Conservation (phyloP, 2,888 invertebrate species). For the Macropis europaea region DNA sequence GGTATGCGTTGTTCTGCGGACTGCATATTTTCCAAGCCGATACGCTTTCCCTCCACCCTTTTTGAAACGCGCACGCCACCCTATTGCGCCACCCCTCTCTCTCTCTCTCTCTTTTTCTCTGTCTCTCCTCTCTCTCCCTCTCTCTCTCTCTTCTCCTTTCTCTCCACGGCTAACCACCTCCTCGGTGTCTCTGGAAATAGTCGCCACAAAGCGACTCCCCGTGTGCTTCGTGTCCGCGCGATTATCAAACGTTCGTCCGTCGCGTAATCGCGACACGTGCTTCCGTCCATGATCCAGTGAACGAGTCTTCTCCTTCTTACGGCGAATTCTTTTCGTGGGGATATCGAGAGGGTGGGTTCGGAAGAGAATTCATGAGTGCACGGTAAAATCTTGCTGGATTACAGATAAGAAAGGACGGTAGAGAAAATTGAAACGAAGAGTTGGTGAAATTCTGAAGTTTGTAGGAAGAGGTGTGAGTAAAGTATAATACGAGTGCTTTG, state of each 20-base stretch:
- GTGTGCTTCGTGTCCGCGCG: conserved; percentile 44
- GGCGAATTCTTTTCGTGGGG: no score
- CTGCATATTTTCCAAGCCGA: conserved; percentile 62
- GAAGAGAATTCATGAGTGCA: no score
- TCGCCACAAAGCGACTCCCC: conserved; percentile 55
- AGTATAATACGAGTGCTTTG: no score
- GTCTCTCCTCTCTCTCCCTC: background rate
- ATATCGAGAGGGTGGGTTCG: no score
- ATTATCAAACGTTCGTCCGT: conserved; percentile 35
- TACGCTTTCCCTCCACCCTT: conserved; percentile 53
- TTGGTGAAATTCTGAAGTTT: no score
- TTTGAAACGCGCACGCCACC: conserved; percentile 50
- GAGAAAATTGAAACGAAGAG: no score
- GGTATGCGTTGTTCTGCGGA: conserved; percentile 38
- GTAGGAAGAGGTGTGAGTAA: no score
- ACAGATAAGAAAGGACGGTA: no score
- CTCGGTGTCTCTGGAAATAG: conserved; percentile 57
- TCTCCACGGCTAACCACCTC: conserved; percentile 30
- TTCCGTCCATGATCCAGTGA: no score
- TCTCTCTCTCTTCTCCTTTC: conserved; percentile 33
- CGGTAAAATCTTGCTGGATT: no score
- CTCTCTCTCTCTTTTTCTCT: background rate
- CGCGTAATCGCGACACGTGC: conserved; percentile 34
- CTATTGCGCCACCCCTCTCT: conserved; percentile 30
- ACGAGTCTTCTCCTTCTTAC: no score